Evolutionary conservation across 37 sponge, comb jelly and placozoan genomes (phyloP).

Genomic region (Sycon ciliatum): DNA sequence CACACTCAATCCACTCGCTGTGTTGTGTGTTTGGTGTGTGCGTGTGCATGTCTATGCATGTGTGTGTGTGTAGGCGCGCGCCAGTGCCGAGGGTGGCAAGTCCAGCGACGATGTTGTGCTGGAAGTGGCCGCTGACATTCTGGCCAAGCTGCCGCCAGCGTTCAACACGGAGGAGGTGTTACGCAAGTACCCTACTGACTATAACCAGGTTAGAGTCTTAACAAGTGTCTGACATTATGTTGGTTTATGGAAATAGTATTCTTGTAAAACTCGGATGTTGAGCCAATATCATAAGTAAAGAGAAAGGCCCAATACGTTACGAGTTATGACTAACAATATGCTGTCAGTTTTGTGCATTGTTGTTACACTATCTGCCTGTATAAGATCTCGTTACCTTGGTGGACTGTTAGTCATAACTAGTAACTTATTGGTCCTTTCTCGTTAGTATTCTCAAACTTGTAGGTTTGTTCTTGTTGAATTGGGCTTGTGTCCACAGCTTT

Average conservation of each 20-base stretch:
- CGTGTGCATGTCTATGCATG: neutral
- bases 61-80: neutral
- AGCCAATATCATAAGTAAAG: neutral
- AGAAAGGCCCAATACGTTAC: neutral
- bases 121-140: constrained; percentile 90
- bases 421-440: too few relatives aligned
- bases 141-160: constrained; percentile 75
- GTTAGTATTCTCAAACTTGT: too few relatives aligned
- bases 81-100: constrained; percentile 65
- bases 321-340: too few relatives aligned
- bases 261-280: too few relatives aligned
- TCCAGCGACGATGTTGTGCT: constrained; percentile 80
- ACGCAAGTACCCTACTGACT: constrained; percentile 91
- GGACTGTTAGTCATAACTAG: too few relatives aligned
- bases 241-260: too few relatives aligned
- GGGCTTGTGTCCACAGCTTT: too few relatives aligned
- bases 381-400: too few relatives aligned
- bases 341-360: too few relatives aligned
- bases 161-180: constrained; percentile 97
- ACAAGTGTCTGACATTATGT: too few relatives aligned
- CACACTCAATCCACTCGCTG: neutral
- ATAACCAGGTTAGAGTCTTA: constrained; percentile 82
- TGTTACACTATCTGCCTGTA: too few relatives aligned
- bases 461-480: too few relatives aligned
- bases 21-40: neutral